These are phyloP conservation scores for Hydractinia symbiolongicarpus DNA, from an alignment of 30 jellyfish, hydroid and myxozoan species.

Conservation along the genomic window DNA sequence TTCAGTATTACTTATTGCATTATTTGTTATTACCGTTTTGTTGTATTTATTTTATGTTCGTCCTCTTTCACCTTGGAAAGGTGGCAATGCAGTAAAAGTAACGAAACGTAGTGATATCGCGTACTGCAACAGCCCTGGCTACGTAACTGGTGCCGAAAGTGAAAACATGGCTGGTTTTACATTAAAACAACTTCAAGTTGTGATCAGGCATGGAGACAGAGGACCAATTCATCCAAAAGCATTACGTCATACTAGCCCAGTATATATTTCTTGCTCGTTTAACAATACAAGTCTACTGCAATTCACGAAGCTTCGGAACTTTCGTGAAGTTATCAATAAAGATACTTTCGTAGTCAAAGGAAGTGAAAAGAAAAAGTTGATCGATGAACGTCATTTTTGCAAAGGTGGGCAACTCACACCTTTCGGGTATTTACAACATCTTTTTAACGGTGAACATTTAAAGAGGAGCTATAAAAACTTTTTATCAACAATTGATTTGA, in stretches of 20 bases:
- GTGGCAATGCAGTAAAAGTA: no score
- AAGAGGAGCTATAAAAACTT: slow-evolving; percentile 38
- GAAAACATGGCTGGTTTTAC: slow-evolving; percentile 16
- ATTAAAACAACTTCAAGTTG: slow-evolving; percentile 62
- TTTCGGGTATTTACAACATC: slow-evolving; percentile 77
- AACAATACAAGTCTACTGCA: slow-evolving; percentile 18
- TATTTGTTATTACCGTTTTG: no score
- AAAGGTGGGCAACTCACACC: slow-evolving; percentile 94
- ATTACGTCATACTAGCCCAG: slow-evolving; percentile 76
- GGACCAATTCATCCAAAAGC: slow-evolving; percentile 78
- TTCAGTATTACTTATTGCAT: no score
- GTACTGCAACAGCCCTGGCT: slow-evolving; percentile 67
- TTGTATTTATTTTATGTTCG: no score
- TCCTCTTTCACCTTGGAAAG: no score
- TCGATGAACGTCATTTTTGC: slow-evolving; percentile 50
- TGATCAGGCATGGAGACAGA: slow-evolving; percentile 96
- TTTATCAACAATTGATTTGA: background rate
- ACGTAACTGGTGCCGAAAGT: slow-evolving; percentile 59
- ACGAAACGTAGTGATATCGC: background rate
- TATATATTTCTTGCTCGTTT: slow-evolving; percentile 54
- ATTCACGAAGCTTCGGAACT: slow-evolving; percentile 19
- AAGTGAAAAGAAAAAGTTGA: slow-evolving; percentile 21
- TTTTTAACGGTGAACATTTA: slow-evolving; percentile 55
- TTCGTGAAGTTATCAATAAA: slow-evolving; percentile 20
- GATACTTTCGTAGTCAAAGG: slow-evolving; percentile 40